These are phyloP conservation scores for Indicator maculatus DNA, from an alignment of 2,113 vertebrate genomes.

Conservation along the genomic window DNA sequence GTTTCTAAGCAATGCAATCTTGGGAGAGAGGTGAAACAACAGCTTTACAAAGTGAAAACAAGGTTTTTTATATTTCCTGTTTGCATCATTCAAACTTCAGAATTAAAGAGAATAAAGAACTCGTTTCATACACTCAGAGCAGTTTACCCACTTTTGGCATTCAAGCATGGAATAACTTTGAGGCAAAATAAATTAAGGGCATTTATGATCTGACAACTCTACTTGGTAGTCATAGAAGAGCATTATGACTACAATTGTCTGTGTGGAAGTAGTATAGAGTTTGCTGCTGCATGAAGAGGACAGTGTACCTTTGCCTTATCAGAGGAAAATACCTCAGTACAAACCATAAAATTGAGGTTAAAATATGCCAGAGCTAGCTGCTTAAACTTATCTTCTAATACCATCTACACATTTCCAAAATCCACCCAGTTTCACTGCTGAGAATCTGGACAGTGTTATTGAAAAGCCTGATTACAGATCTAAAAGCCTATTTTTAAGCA, in stretches of 20 bases:
- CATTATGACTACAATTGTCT: not conserved
- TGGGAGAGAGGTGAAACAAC: not conserved
- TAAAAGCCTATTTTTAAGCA: conserved; percentile 35
- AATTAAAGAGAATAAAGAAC: not conserved
- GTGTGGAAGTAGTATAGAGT: not conserved
- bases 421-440: not conserved
- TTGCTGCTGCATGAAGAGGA: not conserved
- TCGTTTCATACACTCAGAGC: rapidly evolving
- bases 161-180: not conserved
- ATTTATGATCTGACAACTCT: not conserved
- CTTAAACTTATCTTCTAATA: not conserved
- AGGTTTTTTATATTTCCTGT: not conserved
- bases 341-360: not conserved
- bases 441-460: not conserved
- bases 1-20: not conserved
- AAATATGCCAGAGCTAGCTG: not conserved
- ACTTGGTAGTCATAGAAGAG: not conserved
- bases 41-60: not conserved
- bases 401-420: not conserved
- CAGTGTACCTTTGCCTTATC: not conserved
- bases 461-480: conserved; percentile 28
- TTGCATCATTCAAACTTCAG: not conserved
- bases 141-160: not conserved
- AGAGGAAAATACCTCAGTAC: not conserved
- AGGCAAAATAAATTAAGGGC: not conserved